Evolutionary conservation across 2,113 vertebrate genomes (phyloP).

Genomic region (Tragelaphus strepsiceros): DNA sequence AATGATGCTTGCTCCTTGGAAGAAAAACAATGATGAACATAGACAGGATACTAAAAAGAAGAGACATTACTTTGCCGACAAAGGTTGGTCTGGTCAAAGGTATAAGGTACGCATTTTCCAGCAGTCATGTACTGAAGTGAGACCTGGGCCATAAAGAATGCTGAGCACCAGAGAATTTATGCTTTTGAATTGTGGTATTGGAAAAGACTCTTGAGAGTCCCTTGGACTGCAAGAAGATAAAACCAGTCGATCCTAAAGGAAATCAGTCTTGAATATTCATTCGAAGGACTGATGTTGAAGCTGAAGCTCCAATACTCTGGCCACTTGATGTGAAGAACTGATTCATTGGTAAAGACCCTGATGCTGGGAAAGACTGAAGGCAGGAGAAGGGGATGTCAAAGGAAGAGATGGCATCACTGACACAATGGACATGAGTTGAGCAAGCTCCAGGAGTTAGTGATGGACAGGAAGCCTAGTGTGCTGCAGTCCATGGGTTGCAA

Average conservation of each 20-base stretch:
- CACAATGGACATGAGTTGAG: neutral
- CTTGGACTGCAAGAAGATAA: neutral
- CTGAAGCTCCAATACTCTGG: neutral
- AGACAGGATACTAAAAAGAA: neutral
- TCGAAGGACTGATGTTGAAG: neutral
- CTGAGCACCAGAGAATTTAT: neutral
- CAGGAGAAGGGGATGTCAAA: neutral
- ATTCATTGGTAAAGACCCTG: neutral
- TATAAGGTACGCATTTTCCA: neutral
- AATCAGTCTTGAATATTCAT: neutral
- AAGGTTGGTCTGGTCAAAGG: neutral
- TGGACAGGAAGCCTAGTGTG: neutral
- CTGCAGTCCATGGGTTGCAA: neutral
- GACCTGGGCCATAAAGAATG: neutral
- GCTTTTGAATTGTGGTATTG: neutral
- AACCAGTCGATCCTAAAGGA: neutral
- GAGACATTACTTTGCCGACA: neutral
- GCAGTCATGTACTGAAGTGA: neutral
- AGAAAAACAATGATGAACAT: rapidly evolving
- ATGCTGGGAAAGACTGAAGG: neutral
- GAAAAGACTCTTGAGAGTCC: neutral
- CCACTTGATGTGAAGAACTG: neutral
- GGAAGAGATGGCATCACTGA: neutral
- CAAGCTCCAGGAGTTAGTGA: neutral
- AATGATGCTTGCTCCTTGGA: neutral